Evolutionary conservation across 2,888 invertebrate species (phyloP).

Genomic region (Nebria salina): DNA sequence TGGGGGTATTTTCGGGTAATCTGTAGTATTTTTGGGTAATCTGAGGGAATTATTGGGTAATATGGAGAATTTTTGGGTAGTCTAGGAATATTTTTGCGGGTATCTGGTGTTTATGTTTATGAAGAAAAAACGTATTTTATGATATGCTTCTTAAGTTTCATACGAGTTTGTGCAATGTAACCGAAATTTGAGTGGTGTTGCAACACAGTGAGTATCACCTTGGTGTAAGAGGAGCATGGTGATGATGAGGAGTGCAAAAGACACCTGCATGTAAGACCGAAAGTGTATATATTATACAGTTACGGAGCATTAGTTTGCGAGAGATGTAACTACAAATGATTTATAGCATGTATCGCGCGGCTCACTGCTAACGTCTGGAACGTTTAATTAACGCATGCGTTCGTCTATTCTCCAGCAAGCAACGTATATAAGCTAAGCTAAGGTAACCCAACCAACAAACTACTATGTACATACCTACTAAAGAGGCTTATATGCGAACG

Average conservation of each 20-base stretch:
- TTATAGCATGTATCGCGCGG: slow-evolving; percentile 31
- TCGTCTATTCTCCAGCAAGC: background rate
- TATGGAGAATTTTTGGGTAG: no score
- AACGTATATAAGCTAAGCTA: background rate
- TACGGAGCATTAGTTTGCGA: slow-evolving; percentile 7
- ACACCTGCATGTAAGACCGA: slow-evolving; percentile 11
- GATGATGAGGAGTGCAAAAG: background rate
- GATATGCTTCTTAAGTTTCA: no score
- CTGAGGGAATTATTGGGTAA: no score
- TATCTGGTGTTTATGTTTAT: no score
- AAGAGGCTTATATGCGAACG: slow-evolving; percentile 17
- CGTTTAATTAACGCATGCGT: slow-evolving; percentile 43
- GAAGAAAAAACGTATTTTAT: no score
- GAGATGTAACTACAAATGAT: slow-evolving; percentile 16
- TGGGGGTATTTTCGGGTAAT: no score
- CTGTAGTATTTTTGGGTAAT: no score
- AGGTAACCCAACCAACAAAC: background rate
- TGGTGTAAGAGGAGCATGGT: background rate
- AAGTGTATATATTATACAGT: background rate
- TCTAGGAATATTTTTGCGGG: no score
- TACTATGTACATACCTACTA: background rate
- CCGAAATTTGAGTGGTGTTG: no score
- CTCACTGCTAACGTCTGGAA: slow-evolving; percentile 28
- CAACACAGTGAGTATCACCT: background rate
- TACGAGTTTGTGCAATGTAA: no score